Percentiles rank a stretch among this genome's conserved stretches.
Evolutionary conservation across 2,113 vertebrate species (phyloP).

Genomic region (Ammodramus savannarum): DNA sequence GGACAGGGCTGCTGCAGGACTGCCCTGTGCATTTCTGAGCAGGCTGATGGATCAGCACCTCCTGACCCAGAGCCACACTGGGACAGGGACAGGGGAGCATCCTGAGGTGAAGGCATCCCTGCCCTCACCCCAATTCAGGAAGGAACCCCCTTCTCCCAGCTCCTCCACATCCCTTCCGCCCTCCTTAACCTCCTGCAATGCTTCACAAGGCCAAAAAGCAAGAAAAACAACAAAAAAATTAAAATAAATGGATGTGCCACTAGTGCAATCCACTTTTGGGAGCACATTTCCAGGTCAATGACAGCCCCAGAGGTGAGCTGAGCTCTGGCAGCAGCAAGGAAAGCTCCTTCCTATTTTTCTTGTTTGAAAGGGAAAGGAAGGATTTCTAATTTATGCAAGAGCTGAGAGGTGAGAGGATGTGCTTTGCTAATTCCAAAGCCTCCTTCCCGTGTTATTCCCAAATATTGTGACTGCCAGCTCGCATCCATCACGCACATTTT

Average conservation of each 20-base stretch:
- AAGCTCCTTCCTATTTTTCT: not conserved
- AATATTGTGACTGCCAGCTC: not conserved
- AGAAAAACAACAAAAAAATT: no score
- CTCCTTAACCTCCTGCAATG: not conserved
- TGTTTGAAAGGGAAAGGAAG: not conserved
- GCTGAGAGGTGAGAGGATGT: not conserved
- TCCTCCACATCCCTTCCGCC: not conserved
- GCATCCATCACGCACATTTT: not conserved
- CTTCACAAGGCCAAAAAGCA: not conserved
- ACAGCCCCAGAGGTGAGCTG: not conserved
- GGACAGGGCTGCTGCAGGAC: not conserved
- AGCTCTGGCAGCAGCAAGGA: not conserved
- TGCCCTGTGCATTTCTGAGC: not conserved
- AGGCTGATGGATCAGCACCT: not conserved
- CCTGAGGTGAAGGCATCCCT: rapidly evolving
- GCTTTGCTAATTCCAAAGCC: not conserved
- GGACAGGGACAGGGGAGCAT: not conserved
- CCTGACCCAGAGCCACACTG: not conserved
- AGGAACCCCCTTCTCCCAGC: not conserved
- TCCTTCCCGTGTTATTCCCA: not conserved
- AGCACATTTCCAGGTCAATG: rapidly evolving
- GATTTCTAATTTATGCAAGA: not conserved
- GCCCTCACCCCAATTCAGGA: not conserved
- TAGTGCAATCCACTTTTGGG: not conserved
- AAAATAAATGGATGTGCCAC: rapidly evolving